These are phyloP conservation scores for Tylochromis polylepis DNA, from an alignment of 2,113 vertebrate species.

Conservation along the genomic window DNA sequence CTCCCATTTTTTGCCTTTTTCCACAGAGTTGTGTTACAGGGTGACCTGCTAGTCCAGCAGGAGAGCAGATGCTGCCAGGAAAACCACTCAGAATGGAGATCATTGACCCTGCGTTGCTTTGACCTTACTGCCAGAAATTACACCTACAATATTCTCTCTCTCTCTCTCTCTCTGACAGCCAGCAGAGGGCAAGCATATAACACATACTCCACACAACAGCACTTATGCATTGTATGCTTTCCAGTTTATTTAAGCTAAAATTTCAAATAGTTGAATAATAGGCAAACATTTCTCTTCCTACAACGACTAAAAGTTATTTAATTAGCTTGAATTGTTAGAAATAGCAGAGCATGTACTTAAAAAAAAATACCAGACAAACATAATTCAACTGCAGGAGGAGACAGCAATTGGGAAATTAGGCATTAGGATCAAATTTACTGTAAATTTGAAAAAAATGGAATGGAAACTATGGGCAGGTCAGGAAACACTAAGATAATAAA, in stretches of 20 bases:
- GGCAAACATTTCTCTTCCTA: not conserved
- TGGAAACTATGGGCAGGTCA: not conserved
- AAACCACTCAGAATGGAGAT: not conserved
- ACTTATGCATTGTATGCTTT: not conserved
- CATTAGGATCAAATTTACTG: no score
- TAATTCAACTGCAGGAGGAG: no score
- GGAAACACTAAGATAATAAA: not conserved
- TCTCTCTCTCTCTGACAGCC: no score
- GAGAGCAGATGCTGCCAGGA: not conserved
- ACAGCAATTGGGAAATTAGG: no score
- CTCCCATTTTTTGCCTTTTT: not conserved
- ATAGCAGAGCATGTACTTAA: no score
- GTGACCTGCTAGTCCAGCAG: constrained; percentile 30
- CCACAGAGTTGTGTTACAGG: not conserved
- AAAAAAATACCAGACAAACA: no score
- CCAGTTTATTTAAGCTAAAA: not conserved
- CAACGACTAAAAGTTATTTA: not conserved
- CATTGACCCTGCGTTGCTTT: constrained; percentile 6
- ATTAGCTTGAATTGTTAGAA: no score
- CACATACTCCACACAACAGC: not conserved
- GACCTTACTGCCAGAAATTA: not conserved
- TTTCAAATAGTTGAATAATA: no score
- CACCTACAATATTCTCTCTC: no score
- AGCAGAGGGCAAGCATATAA: not conserved
- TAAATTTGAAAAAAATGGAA: no score